These are phyloP conservation scores for Emydura subglobosa DNA, from an alignment of 2,113 vertebrate species.

Conservation along the genomic window DNA sequence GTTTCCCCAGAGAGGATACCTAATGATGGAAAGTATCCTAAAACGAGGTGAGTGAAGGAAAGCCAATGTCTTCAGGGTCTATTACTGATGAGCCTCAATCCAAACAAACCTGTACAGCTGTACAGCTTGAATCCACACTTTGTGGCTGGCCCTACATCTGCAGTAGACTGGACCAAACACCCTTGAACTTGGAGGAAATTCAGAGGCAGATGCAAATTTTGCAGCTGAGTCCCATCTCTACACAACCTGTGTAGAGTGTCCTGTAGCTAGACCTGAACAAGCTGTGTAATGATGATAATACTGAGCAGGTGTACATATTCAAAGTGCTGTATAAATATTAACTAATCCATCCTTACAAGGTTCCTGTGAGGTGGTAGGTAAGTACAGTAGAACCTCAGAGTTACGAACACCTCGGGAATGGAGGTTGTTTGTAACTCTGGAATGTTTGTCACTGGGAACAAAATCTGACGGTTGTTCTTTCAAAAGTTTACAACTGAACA, in stretches of 20 bases:
- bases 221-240: neutral
- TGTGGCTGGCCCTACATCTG: neutral
- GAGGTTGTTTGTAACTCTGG: too few relatives aligned
- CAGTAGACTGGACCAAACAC: neutral
- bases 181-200: neutral
- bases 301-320: neutral
- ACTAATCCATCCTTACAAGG: neutral
- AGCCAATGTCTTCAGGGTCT: neutral
- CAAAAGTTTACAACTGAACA: too few relatives aligned
- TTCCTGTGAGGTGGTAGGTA: neutral
- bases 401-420: too few relatives aligned
- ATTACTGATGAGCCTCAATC: neutral
- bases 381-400: neutral
- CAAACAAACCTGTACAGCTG: neutral
- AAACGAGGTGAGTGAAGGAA: neutral
- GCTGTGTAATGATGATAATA: neutral
- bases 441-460: too few relatives aligned
- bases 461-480: too few relatives aligned
- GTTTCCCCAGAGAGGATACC: neutral
- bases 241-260: fast-evolving
- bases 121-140: neutral
- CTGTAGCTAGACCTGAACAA: neutral
- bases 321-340: neutral
- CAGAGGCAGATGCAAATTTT: fast-evolving
- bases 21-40: neutral